These are phyloP conservation scores for Marronus borbonicus DNA, from an alignment of 2,888 invertebrate genomes.

Conservation along the genomic window DNA sequence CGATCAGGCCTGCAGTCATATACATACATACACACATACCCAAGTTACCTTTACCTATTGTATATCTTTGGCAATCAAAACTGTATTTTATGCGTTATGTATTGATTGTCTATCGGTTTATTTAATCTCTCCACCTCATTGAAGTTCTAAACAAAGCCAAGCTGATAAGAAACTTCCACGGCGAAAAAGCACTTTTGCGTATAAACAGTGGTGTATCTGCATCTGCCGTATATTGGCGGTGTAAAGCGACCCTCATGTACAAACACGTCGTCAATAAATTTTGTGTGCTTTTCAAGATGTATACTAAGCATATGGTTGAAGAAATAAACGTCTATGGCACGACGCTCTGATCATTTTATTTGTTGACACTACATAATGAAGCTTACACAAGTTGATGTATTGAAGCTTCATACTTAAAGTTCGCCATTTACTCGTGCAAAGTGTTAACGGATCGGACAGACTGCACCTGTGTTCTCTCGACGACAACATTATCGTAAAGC, in stretches of 20 bases:
- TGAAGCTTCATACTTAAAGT: background rate
- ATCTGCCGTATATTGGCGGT: background rate
- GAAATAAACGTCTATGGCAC: background rate
- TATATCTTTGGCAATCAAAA: conserved; percentile 49
- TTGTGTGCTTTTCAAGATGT: conserved; percentile 14
- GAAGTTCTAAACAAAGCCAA: conserved; percentile 33
- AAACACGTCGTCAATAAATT: conserved; percentile 19
- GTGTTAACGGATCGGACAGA: too few species aligned
- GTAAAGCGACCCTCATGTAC: background rate
- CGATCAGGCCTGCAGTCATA: conserved; percentile 52
- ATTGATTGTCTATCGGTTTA: conserved; percentile 44
- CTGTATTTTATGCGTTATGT: conserved; percentile 23
- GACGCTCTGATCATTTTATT: conserved; percentile 20
- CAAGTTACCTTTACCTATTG: background rate
- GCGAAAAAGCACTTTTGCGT: conserved; percentile 10
- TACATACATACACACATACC: background rate
- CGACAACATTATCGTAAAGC: too few species aligned
- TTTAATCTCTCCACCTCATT: conserved; percentile 28
- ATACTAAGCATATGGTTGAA: background rate
- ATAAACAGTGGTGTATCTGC: background rate
- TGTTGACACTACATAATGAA: conserved; percentile 25
- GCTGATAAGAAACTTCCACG: conserved; percentile 32
- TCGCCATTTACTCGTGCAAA: background rate
- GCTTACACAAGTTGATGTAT: background rate
- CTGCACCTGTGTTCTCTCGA: too few species aligned